Evolutionary conservation across 2,888 invertebrate genomes (phyloP).

Genomic region (Cryptocephalus moraei): DNA sequence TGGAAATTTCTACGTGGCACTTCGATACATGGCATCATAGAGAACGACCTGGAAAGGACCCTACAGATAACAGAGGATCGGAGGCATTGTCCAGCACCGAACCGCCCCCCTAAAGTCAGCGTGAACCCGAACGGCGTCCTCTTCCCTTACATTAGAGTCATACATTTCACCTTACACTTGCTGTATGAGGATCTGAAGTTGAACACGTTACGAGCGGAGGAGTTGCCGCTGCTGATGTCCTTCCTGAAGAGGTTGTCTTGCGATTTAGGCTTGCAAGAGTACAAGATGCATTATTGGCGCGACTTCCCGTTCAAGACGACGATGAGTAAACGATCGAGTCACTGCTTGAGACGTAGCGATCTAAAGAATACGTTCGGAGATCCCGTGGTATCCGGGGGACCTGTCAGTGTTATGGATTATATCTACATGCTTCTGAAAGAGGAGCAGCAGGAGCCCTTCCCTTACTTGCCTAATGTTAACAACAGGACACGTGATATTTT

Average conservation of each 20-base stretch:
- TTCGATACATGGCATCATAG: too few relatives aligned
- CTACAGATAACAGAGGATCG: slow-evolving; percentile 6
- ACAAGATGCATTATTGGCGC: slow-evolving; percentile 71
- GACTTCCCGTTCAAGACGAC: slow-evolving; percentile 56
- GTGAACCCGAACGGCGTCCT: slow-evolving; percentile 56
- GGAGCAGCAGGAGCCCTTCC: slow-evolving; percentile 49
- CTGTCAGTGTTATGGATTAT: slow-evolving; percentile 64
- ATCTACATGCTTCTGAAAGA: slow-evolving; percentile 54
- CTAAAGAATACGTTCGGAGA: slow-evolving; percentile 51
- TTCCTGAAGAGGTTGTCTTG: slow-evolving; percentile 66
- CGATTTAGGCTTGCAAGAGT: slow-evolving; percentile 62
- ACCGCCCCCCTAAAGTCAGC: slow-evolving; percentile 21
- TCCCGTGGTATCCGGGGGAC: slow-evolving; percentile 48
- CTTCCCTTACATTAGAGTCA: slow-evolving; percentile 61
- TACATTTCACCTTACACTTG: slow-evolving; percentile 75
- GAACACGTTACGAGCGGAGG: slow-evolving; percentile 57
- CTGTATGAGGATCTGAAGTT: slow-evolving; percentile 87
- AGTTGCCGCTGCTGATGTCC: slow-evolving; percentile 56
- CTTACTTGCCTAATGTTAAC: slow-evolving; percentile 66
- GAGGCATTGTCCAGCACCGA: not conserved
- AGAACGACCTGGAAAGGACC: slow-evolving; percentile 11
- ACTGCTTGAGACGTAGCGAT: slow-evolving; percentile 34
- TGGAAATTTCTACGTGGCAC: slow-evolving; percentile 53
- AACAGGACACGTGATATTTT: slow-evolving; percentile 60
- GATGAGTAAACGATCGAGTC: slow-evolving; percentile 1